Conservation (phyloP, 2,113 vertebrate species). For the Myotis davidii region DNA sequence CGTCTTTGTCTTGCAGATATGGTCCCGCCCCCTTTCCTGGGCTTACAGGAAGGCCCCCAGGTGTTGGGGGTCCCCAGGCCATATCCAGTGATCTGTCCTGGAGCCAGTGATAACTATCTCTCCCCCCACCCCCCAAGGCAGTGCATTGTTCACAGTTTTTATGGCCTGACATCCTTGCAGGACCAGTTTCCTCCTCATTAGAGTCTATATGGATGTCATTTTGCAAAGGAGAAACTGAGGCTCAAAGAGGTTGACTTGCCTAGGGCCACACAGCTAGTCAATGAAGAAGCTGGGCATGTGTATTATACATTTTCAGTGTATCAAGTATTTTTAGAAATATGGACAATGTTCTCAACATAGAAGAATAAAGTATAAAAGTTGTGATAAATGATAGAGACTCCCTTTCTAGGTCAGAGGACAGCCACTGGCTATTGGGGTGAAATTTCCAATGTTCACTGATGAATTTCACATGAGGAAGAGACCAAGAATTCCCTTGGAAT, state of each 20-base stretch:
- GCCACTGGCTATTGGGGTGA: background rate
- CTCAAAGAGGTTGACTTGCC: constrained; percentile 23
- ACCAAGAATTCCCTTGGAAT: background rate
- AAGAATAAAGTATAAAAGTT: background rate
- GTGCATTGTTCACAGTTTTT: no score
- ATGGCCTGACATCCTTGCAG: no score
- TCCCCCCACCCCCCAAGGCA: no score
- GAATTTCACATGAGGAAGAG: background rate
- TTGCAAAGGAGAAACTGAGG: constrained; percentile 25
- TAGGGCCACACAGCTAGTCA: background rate
- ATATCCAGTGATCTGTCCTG: no score
- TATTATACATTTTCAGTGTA: background rate
- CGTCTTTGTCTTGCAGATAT: no score
- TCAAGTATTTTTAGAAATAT: background rate
- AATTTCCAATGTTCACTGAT: background rate
- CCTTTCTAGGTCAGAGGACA: background rate
- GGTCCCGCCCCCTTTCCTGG: no score
- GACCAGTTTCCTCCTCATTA: no score
- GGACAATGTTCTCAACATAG: background rate
- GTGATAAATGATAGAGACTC: background rate
- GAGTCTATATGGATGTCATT: background rate
- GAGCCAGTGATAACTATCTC: no score
- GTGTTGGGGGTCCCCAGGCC: no score
- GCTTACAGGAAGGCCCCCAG: no score
- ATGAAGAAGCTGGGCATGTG: background rate